Base-by-base conservation (phyloP, 2,113 vertebrate species). In the Pelodiscus sinensis region DNA sequence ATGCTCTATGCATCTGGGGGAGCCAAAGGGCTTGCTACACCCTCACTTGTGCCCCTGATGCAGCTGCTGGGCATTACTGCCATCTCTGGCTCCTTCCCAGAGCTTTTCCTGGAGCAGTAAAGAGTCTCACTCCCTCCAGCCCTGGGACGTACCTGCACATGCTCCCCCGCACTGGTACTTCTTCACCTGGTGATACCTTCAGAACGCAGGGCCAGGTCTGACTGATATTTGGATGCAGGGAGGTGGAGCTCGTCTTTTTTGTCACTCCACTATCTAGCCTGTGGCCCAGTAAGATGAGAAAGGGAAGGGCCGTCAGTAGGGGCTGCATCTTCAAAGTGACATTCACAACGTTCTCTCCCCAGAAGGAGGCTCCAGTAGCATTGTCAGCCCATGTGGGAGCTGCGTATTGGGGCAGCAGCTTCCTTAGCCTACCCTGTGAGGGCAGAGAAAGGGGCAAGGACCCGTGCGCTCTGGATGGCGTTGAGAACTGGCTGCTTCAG, bases 371-470 rank as follows among this genome's bases (percentile, higher is more conserved):
- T 14, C 52, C 51, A 5, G 56, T 13, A 81, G 62, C 29, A 60
- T 35, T 44, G 35, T 44, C 35, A 75, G 71, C 35, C 35, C 35
- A 14, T 2, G 21, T 38, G 71, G 38, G 35, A 75, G 71, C 35
- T 44, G 38, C 7, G 71, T 22, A 44, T 13, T 24, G 22, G 11
- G 35, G 71, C 12, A 24, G 71, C 35, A 27, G 77, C 79, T 88
- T 56, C 3, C 0, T 29, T 55, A 35, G 44, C n/a, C 1, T n/a
- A 35, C 38, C 0, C 51, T 27, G 38, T 2, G 6, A 0, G 1
- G 31, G 25, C 81, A 81, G 31, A 82, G 2, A 86, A 1, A 0
- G 4, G 16, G 79, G 44, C 44, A 44, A 44, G 44, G 44, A 44
- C 44, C 44, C 44, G 6, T 44, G 44, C 5, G 44, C 44, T 6